Base-by-base conservation (phyloP, 2,797 vertebrate species). In the Falco peregrinus region DNA sequence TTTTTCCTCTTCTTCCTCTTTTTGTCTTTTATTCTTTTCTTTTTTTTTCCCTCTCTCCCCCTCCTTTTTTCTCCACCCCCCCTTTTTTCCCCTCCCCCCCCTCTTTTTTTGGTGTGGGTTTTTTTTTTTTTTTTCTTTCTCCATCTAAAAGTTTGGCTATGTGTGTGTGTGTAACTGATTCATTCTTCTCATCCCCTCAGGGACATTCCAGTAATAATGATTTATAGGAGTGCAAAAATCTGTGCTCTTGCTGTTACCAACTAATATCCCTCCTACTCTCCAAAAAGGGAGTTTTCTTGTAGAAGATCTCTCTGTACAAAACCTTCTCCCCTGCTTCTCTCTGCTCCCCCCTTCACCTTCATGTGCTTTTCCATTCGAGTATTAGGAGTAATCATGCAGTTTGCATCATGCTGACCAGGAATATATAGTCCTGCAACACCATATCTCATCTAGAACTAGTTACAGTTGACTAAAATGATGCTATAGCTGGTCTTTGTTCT, bases 161-260 rank as follows among this genome's bases (percentile, higher is more conserved):
- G 35, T 69, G 57, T 88, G 61, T 78, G 70, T 76, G 48, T 93
- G 70, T 80, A 96, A 95, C 96, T 82, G 88, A 93, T 95, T 94
- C 96, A 93, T 96, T 93, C 96, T 95, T 84, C 84, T 69, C 90
- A 82, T 89, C 71, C 96, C 93, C 88, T 91, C 77, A n/a, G 96
- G 93, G 95, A 95, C 94, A 68, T 47, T 90, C 90, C 91, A 89
- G 95, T 96, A 96, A 97, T 94, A 97, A 97, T 96, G 95, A 97
- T 97, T 96, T 96, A 97, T 96, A 96, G 94, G 90, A 96, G 94
- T 87, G 81, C 88, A 89, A 94, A 94, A 96, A 89, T 93, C 95
- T 83, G 37, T 74, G 90, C 86, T 95, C 81, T 92, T 43, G 88
- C 93, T 94, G 70, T 92, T 94, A 70, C 84, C 88, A 90, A 68